Evolutionary conservation across 2,888 invertebrate genomes (phyloP), one percentile per base, ranked within the genome.

Genomic region (Meta bourneti): DNA sequence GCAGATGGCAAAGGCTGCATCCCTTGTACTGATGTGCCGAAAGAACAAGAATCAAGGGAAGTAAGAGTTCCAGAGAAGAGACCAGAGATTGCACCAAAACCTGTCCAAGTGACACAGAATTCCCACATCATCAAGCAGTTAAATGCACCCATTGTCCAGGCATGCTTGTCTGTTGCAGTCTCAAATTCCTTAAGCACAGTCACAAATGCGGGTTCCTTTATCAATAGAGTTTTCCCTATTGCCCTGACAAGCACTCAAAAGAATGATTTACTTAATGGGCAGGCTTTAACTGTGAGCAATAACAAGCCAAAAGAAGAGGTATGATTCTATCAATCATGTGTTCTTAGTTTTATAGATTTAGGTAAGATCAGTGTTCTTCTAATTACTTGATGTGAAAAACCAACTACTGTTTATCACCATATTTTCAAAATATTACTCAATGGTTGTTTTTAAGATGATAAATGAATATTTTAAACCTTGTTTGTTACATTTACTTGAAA

Each of bases 1-100:
- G 92, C 92, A 52, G 90, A 92, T 84, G 92, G 90, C 11, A 90
- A 87, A 71, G 92, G 92, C 16, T 92, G 92, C 84, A 90, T 90
- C 49, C 90, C 90, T 54, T 92, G 92, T 70, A 87, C 87, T 83
- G 90, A 88, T 75, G 82, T 77, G 71, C 20, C 51, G 16, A 19
- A 54, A 78, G 71, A 78, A 77, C 69, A 85, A 77, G 54, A 75
- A 48, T 9, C 48, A 34, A 16, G 74, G 4, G 74, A 79, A 48
- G 54, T 74, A 5, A 80, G 54, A 54, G 51, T 19, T 74, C 54
- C 61, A n/a, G 78, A 79, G 72, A 81, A 82, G 48, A 83, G 83
- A 49, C 77, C 75, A 6, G 91, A 91, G n/a, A 87, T 87, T 49
- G 77, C 87, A 6, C 85, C 90, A 52, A 90, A 90, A 34, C 85